phyloP scores from a whole-genome alignment of 2,797 vertebrate species.

The Champsocephalus gunnari region DNA sequence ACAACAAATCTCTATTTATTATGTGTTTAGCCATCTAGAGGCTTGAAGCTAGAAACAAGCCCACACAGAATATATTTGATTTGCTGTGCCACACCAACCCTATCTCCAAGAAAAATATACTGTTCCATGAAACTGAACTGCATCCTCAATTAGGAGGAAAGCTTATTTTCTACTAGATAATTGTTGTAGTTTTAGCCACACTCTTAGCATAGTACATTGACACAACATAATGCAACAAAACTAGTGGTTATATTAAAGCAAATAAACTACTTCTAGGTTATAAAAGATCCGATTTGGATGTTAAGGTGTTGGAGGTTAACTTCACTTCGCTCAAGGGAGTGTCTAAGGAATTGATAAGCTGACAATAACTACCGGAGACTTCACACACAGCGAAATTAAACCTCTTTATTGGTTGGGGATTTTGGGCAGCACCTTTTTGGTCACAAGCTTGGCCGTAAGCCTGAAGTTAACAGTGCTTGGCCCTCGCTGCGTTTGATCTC shows the following conservation, averaged over 20 bases:
- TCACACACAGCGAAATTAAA: background rate
- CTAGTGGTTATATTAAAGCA: too few species aligned
- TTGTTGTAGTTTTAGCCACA: too few species aligned
- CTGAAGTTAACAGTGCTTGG: slow-evolving; percentile 5
- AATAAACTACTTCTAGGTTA: too few species aligned
- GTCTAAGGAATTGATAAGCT: slow-evolving; percentile 1
- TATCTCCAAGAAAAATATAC: too few species aligned
- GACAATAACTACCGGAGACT: slow-evolving; percentile 16
- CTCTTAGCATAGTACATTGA: too few species aligned
- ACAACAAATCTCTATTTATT: slow-evolving; percentile 10
- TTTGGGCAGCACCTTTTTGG: slow-evolving; percentile 29
- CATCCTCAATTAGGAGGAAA: too few species aligned
- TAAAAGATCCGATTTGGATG: background rate
- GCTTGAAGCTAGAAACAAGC: background rate
- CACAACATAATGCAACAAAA: too few species aligned
- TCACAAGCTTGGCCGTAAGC: slow-evolving; percentile 19
- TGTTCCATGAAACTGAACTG: too few species aligned
- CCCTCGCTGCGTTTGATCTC: slow-evolving; percentile 44
- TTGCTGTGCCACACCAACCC: background rate
- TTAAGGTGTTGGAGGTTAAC: background rate
- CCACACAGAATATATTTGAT: background rate
- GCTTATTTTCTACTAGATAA: too few species aligned
- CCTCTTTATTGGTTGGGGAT: slow-evolving; percentile 47
- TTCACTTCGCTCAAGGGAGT: background rate
- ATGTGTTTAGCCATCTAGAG: background rate